These are phyloP conservation scores for Calypte anna DNA, from an alignment of 2,113 vertebrate genomes.

Conservation along the genomic window DNA sequence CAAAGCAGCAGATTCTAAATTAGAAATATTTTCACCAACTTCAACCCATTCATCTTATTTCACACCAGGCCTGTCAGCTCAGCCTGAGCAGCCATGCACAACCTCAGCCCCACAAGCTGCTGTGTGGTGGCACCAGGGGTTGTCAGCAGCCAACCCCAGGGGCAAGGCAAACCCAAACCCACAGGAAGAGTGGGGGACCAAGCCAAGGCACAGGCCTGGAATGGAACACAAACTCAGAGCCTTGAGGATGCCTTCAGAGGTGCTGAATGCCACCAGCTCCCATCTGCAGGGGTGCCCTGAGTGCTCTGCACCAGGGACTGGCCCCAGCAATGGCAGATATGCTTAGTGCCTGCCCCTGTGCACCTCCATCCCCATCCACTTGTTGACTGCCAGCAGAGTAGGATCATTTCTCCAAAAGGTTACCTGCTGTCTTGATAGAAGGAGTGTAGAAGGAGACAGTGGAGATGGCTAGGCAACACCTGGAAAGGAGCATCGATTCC, in stretches of 20 bases:
- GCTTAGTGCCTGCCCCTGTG: not conserved
- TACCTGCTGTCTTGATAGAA: not conserved
- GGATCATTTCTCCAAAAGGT: not conserved
- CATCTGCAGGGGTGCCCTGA: not conserved
- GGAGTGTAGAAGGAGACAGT: not conserved
- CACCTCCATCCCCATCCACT: not conserved
- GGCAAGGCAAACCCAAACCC: not conserved
- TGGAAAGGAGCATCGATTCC: not conserved
- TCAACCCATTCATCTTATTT: constrained; percentile 79
- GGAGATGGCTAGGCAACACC: not conserved
- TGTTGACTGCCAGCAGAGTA: not conserved
- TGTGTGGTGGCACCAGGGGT: not conserved
- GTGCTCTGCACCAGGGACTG: not conserved
- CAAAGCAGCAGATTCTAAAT: constrained; percentile 83
- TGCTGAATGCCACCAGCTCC: not conserved
- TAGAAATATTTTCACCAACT: constrained; percentile 80
- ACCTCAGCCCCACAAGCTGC: not conserved
- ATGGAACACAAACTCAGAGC: not conserved
- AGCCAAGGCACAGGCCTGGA: not conserved
- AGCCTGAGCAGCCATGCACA: not conserved
- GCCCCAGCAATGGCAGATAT: not conserved
- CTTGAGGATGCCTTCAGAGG: not conserved
- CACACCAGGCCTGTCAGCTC: constrained; percentile 73
- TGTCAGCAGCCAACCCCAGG: not conserved
- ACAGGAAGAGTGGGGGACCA: accelerated